These are phyloP conservation scores for Arnoldichthys spilopterus DNA, from an alignment of 2,797 vertebrate species.

Conservation along the genomic window DNA sequence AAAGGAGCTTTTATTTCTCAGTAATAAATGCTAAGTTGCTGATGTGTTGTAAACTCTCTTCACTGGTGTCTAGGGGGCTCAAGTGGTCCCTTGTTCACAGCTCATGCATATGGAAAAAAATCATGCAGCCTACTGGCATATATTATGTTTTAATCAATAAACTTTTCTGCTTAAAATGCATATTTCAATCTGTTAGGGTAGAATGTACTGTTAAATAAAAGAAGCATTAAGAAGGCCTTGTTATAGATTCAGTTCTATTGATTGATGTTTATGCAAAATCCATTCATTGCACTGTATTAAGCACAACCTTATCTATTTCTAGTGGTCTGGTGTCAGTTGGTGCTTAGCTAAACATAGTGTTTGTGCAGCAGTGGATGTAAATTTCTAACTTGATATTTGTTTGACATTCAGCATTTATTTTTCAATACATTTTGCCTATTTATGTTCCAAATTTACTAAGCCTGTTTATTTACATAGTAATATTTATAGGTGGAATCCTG, in stretches of 20 bases:
- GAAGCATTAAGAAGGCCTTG: background rate
- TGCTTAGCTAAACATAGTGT: background rate
- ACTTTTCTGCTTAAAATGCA: constrained; percentile 30
- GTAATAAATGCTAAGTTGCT: constrained; percentile 62
- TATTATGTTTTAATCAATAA: constrained; percentile 53
- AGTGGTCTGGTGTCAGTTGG: background rate
- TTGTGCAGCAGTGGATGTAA: background rate
- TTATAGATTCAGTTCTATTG: background rate
- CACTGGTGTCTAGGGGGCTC: constrained; percentile 32
- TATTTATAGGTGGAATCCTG: background rate
- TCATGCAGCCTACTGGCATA: constrained; percentile 1
- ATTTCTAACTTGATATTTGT: background rate
- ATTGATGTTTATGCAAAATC: background rate
- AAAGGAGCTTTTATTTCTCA: constrained; percentile 55
- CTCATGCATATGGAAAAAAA: constrained; percentile 21
- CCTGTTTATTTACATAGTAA: background rate
- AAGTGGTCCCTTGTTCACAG: constrained; percentile 30
- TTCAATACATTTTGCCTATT: background rate
- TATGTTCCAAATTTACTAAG: background rate
- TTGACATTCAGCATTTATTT: background rate
- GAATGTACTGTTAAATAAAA: constrained; percentile 17
- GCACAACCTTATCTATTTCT: background rate
- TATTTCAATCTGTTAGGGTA: constrained; percentile 2
- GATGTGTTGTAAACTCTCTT: constrained; percentile 64
- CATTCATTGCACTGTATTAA: background rate